Conservation (phyloP, 2,113 vertebrate species). For the Orthonyx spaldingii region DNA sequence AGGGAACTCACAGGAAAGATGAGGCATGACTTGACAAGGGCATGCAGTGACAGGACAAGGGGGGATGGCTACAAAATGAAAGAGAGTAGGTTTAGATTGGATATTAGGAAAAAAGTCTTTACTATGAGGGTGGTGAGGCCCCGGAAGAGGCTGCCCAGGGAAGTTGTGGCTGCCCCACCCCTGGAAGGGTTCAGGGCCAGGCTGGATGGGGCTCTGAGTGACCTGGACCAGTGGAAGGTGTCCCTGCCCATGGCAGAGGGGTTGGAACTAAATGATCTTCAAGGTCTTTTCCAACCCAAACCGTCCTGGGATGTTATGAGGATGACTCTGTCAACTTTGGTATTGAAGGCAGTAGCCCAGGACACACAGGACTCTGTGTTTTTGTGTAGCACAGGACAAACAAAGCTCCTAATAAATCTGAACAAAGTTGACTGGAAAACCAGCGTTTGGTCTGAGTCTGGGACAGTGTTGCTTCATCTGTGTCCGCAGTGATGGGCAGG, state of each 20-base stretch:
- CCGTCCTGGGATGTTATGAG: neutral
- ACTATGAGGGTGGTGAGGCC: neutral
- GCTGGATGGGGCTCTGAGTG: neutral
- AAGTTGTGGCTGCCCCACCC: neutral
- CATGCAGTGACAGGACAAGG: neutral
- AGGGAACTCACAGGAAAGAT: neutral
- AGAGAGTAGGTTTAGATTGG: neutral
- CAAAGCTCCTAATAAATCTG: neutral
- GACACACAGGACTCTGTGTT: neutral
- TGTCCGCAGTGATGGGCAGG: neutral
- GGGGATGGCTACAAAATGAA: neutral
- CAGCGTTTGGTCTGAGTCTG: neutral
- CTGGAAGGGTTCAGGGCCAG: neutral
- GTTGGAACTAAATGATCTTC: neutral
- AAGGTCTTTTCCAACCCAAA: neutral
- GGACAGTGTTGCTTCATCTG: neutral
- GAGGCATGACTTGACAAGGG: neutral
- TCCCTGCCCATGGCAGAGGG: fast-evolving
- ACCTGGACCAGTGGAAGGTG: neutral
- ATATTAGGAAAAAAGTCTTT: neutral
- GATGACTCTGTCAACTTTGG: neutral
- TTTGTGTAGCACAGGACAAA: neutral
- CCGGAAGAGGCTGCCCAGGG: neutral
- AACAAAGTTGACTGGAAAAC: neutral
- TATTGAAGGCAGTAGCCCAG: neutral